These are phyloP conservation scores for Sturnira hondurensis DNA, from an alignment of 2,113 vertebrate genomes.

Conservation along the genomic window DNA sequence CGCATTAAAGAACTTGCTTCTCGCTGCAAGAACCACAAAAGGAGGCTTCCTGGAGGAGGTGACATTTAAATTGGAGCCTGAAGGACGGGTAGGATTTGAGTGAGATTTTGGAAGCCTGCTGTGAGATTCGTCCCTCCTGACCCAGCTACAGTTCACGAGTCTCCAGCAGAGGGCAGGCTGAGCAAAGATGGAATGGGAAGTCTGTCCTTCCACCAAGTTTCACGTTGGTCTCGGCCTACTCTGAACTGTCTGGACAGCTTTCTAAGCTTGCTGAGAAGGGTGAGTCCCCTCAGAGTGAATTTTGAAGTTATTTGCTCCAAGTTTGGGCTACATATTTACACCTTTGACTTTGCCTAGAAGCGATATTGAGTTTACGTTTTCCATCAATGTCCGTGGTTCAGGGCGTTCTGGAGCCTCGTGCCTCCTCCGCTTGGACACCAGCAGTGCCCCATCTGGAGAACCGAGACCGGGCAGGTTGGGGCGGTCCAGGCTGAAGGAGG, in stretches of 20 bases:
- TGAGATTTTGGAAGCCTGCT: neutral
- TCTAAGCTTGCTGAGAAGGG: neutral
- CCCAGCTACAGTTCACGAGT: neutral
- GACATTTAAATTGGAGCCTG: neutral
- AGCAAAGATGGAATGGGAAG: neutral
- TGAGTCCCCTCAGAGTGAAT: neutral
- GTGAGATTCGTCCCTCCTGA: neutral
- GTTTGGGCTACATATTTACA: neutral
- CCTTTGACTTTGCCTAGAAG: neutral
- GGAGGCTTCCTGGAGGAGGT: neutral
- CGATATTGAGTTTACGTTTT: neutral
- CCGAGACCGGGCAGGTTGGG: neutral
- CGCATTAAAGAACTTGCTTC: neutral
- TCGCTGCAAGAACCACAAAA: neutral
- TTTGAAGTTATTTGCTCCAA: neutral
- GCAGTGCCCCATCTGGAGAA: neutral
- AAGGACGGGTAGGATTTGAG: neutral
- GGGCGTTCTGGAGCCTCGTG: neutral
- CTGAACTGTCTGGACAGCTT: neutral
- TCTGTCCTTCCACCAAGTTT: neutral
- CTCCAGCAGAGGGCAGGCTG: conserved; percentile 72
- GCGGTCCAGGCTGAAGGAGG: neutral
- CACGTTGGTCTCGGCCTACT: neutral
- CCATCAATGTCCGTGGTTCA: neutral
- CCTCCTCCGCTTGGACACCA: neutral